Evolutionary conservation across 1,140 invertebrate genomes (phyloP).

Genomic region (Lepidurus couesii): DNA sequence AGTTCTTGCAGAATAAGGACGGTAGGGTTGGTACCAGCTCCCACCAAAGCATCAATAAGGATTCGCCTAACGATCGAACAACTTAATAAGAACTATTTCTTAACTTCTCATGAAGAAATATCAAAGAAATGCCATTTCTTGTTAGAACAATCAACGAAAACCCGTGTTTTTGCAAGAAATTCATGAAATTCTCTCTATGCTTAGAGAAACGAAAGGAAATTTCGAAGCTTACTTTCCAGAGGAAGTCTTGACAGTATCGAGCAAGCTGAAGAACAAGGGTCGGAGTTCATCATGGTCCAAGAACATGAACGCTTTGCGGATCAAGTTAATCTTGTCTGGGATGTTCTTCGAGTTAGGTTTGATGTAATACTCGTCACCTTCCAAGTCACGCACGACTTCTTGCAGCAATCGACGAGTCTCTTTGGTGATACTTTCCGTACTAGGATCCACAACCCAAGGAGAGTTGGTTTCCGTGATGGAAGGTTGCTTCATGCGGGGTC

Average conservation of each 20-base stretch:
- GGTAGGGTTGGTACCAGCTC: constrained; percentile 38
- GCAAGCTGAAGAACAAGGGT: constrained; percentile 22
- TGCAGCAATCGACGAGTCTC: constrained; percentile 29
- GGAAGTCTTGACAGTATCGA: constrained; percentile 1
- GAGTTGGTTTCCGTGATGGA: constrained; percentile 21
- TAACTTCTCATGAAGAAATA: background rate
- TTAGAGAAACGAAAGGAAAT: background rate
- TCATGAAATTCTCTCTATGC: no score
- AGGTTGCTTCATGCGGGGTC: constrained; percentile 29
- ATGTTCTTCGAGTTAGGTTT: constrained; percentile 27
- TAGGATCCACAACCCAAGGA: constrained; percentile 20
- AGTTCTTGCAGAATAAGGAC: constrained; percentile 36
- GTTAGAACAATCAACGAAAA: background rate
- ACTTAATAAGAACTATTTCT: background rate
- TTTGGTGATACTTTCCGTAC: background rate
- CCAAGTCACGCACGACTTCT: constrained; percentile 33
- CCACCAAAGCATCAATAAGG: constrained; percentile 28
- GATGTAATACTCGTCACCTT: constrained; percentile 27
- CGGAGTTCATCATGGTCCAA: constrained; percentile 33
- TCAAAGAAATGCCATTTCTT: background rate
- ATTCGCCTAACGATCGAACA: constrained; percentile 29
- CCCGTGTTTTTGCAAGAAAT: no score
- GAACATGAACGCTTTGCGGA: constrained; percentile 37
- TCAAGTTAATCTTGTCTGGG: constrained; percentile 33
- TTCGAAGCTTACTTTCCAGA: constrained; percentile 8